Evolutionary conservation across 2,888 invertebrate genomes (phyloP).

Genomic region (Callimorpha dominula): DNA sequence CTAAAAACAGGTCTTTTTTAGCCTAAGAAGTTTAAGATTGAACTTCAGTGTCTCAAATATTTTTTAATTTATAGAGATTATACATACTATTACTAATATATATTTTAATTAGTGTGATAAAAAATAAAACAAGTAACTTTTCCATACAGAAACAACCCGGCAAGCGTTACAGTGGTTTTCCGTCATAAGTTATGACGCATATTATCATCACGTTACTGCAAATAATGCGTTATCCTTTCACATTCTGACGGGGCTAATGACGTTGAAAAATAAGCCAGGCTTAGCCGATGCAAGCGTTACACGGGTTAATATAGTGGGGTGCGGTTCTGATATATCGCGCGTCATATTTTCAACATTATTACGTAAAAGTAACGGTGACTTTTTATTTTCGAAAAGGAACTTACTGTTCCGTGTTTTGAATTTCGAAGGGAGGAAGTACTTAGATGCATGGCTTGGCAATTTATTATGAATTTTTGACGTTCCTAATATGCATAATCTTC

Average conservation of each 20-base stretch:
- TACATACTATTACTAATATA: too few relatives aligned
- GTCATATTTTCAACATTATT: conserved; percentile 64
- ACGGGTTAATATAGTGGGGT: conserved; percentile 58
- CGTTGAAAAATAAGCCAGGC: conserved; percentile 66
- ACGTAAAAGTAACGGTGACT: conserved; percentile 60
- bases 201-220: conserved; percentile 60
- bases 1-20: not conserved
- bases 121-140: conserved; percentile 27
- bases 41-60: not conserved
- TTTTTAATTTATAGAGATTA: not conserved
- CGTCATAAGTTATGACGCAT: conserved; percentile 52
- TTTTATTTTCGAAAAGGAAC: conserved; percentile 51
- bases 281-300: conserved; percentile 62
- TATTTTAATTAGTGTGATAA: not conserved
- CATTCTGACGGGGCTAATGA: conserved; percentile 64
- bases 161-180: conserved; percentile 36
- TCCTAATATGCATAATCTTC: conserved; percentile 16
- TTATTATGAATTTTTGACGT: conserved; percentile 23
- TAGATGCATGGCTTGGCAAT: conserved; percentile 25
- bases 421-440: conserved; percentile 33
- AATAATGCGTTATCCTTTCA: conserved; percentile 67
- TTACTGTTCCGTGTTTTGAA: conserved; percentile 45
- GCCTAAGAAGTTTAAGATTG: not conserved
- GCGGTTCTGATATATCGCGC: conserved; percentile 60
- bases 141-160: conserved; percentile 39